A percentile compares a stretch with the other conserved stretches of the same genome.
These are phyloP conservation scores for Phaonia tiefii DNA, from an alignment of 2,888 invertebrate genomes.

Conservation along the genomic window DNA sequence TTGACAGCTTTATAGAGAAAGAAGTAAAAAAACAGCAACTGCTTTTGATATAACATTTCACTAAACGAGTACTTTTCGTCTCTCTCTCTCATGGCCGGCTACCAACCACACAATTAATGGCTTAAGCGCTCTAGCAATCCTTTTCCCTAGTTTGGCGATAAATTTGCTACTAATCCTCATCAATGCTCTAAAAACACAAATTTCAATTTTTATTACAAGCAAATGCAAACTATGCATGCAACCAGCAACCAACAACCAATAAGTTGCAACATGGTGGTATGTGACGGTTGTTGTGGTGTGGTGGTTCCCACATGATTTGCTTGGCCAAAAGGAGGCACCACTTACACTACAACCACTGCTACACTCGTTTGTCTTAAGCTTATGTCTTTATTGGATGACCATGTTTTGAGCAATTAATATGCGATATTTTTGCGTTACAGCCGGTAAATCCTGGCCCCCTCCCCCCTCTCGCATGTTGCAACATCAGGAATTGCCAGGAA, in stretches of 20 bases:
- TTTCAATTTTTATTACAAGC: slow-evolving; percentile 65
- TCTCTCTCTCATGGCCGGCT: no score
- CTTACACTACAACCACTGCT: neutral
- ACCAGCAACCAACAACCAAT: no score
- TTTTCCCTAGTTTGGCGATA: slow-evolving; percentile 47
- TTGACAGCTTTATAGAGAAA: slow-evolving; percentile 79
- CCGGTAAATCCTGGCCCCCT: neutral
- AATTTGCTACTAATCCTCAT: slow-evolving; percentile 66
- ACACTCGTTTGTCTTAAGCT: neutral
- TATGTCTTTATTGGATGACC: slow-evolving; percentile 20
- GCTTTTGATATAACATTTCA: slow-evolving; percentile 68
- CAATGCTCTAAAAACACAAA: slow-evolving; percentile 63
- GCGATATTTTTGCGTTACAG: slow-evolving; percentile 28
- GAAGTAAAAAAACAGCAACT: no score
- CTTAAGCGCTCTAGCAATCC: slow-evolving; percentile 18
- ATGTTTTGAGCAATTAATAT: slow-evolving; percentile 29
- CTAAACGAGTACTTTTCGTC: slow-evolving; percentile 14
- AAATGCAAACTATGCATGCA: neutral
- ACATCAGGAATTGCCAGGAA: neutral
- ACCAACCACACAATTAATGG: slow-evolving; percentile 51
- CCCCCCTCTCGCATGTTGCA: neutral
- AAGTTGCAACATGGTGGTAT: no score
- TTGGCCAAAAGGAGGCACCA: neutral
- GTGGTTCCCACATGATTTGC: no score
- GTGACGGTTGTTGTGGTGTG: no score